Base-by-base conservation (phyloP, 2,113 vertebrate genomes). In the Marcusenius ussheri region DNA sequence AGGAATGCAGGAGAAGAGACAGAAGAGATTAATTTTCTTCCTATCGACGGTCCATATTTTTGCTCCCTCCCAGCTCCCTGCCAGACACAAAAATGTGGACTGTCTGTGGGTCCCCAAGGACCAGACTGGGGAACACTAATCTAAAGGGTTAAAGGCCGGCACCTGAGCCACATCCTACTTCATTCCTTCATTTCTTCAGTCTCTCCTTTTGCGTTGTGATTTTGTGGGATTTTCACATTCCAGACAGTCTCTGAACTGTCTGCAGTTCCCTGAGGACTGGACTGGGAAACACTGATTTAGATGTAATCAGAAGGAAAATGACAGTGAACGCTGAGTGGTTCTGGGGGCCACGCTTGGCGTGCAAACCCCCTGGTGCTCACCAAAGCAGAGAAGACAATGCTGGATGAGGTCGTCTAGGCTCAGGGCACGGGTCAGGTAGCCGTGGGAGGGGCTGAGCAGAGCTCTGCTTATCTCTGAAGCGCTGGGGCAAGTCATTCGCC, bases 401-500 rank as follows among this genome's bases (percentile, higher is more conserved):
- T 97, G 96, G 80, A 98, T 95, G 89, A 98, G 95, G 62, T 98
- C 97, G 1, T 97, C 97, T 1, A 97, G 95, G 91, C 95, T 98
- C 93, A 96, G 95, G 0, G 96, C 95, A 0, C 96, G 96, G 83
- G 93, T 93, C 56, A 96, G 95, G 89, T 96, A 89, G 4, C 93
- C 93, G 47, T 86, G 92, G 91, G 92, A 93, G 93, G 93, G 96
- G 87, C 94, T 95, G 94, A 97, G 95, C 92, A 96, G 95, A 45
- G 95, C 97, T 91, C 95, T 95, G 93, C 90, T 96, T 95, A 98
- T 97, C 93, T 98, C 97, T 89, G 96, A 95, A 10, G 97, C 94
- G 90, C 95, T 97, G 90, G 97, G 97, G 91, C 97, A 98, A n/a
- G 97, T 98, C 96, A 97, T 97, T 91, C 97, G 95, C 42, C 97